phyloP scores from a whole-genome alignment of 2,797 vertebrate species.

The Acomys russatus region DNA sequence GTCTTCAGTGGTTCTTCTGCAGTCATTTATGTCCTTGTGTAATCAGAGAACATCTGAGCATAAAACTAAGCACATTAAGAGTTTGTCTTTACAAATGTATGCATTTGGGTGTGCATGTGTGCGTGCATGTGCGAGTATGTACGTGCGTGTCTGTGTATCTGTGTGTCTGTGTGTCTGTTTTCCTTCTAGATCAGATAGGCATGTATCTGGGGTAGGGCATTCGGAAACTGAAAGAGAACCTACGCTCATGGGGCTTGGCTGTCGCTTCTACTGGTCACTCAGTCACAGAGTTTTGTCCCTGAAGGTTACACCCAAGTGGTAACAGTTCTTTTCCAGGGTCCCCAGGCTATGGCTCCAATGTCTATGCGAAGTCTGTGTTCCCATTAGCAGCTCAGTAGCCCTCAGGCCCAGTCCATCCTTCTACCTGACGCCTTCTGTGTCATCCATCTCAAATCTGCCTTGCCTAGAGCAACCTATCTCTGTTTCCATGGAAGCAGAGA shows the following conservation, averaged over 20 bases:
- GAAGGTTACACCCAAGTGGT: not conserved
- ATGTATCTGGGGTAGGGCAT: not conserved
- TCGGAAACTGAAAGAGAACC: not conserved
- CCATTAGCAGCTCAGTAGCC: not conserved
- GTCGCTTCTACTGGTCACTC: not conserved
- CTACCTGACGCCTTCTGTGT: not conserved
- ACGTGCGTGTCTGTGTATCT: not conserved
- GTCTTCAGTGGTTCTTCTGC: not conserved
- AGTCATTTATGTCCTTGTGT: not conserved
- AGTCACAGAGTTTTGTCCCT: not conserved
- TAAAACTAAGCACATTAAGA: not conserved
- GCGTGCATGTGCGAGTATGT: not conserved
- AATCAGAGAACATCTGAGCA: not conserved
- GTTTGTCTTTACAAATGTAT: not conserved
- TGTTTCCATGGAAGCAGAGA: not conserved
- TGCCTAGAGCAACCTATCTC: not conserved
- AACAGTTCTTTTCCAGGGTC: not conserved
- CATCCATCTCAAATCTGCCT: not conserved
- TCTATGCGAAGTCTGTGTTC: too few species aligned
- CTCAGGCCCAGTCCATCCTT: not conserved
- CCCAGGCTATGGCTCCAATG: not conserved
- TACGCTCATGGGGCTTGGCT: not conserved
- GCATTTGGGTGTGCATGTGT: not conserved
- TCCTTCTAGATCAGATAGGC: not conserved
- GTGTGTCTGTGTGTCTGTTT: not conserved